Percentiles rank a stretch among this genome's conserved stretches.
These are phyloP conservation scores for Cylas formicarius DNA, from an alignment of 1,140 invertebrate species.

Conservation along the genomic window DNA sequence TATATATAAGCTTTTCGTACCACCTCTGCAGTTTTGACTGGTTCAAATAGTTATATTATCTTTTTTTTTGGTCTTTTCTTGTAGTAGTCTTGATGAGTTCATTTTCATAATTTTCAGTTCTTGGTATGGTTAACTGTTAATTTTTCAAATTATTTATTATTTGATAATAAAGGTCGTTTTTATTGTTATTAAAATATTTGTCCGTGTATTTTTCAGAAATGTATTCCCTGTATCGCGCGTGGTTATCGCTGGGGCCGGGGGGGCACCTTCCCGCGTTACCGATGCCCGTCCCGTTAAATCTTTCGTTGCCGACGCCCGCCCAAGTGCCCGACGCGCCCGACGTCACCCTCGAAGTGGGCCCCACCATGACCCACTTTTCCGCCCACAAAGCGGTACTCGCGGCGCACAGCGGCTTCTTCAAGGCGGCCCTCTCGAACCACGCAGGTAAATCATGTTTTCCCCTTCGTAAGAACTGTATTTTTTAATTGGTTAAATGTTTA, in stretches of 20 bases:
- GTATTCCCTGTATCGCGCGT: slow-evolving; percentile 62
- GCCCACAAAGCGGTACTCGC: slow-evolving; percentile 60
- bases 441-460: slow-evolving; percentile 25
- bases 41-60: too few relatives aligned
- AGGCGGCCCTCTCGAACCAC: slow-evolving; percentile 45
- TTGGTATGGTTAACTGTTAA: too few relatives aligned
- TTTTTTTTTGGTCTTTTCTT: too few relatives aligned
- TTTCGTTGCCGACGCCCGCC: slow-evolving; percentile 21
- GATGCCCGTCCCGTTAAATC: slow-evolving; percentile 38
- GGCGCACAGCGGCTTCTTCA: slow-evolving; percentile 64
- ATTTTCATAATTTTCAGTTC: too few relatives aligned
- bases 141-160: too few relatives aligned
- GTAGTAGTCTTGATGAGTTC: too few relatives aligned
- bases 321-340: slow-evolving; percentile 48
- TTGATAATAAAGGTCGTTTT: too few relatives aligned
- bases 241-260: slow-evolving; percentile 43
- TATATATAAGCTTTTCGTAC: too few relatives aligned
- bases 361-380: slow-evolving; percentile 56
- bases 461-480: background rate
- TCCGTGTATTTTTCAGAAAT: slow-evolving; percentile 34
- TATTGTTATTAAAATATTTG: background rate
- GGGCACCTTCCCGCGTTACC: slow-evolving; percentile 21
- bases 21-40: too few relatives aligned
- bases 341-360: slow-evolving; percentile 57
- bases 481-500: slow-evolving; percentile 6